Conservation (phyloP, 2,888 invertebrate genomes). For the Alsophila aescularia region DNA sequence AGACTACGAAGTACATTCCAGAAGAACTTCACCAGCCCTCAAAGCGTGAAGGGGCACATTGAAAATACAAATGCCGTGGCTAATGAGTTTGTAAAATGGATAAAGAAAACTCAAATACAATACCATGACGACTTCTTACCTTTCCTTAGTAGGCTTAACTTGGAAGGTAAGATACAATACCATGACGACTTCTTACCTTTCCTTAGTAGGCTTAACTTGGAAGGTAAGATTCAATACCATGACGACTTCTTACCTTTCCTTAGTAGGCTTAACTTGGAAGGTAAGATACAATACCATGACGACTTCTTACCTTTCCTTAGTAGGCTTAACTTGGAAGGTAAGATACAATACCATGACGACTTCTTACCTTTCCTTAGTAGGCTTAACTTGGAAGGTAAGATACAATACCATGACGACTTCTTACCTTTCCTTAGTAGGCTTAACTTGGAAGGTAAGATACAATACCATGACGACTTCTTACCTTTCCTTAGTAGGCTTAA, state of each 20-base stretch:
- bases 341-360: no score
- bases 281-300: no score
- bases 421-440: no score
- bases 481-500: no score
- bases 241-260: no score
- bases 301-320: not conserved
- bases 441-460: no score
- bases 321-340: not conserved
- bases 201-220: not conserved
- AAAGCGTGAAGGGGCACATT: conserved; percentile 87
- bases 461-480: no score
- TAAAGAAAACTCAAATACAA: conserved; percentile 50
- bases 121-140: conserved; percentile 86
- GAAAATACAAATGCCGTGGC: conserved; percentile 86
- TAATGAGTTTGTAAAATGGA: conserved; percentile 86
- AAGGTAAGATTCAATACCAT: no score
- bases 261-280: not conserved
- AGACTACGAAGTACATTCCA: conserved; percentile 91
- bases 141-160: conserved; percentile 88
- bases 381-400: not conserved
- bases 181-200: not conserved
- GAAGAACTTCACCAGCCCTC: conserved; percentile 90
- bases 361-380: no score
- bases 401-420: no score
- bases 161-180: conserved; percentile 93